Evolutionary conservation across 37 sponge, comb jelly and placozoan genomes (phyloP).

Genomic region (Eunapius fragilis): DNA sequence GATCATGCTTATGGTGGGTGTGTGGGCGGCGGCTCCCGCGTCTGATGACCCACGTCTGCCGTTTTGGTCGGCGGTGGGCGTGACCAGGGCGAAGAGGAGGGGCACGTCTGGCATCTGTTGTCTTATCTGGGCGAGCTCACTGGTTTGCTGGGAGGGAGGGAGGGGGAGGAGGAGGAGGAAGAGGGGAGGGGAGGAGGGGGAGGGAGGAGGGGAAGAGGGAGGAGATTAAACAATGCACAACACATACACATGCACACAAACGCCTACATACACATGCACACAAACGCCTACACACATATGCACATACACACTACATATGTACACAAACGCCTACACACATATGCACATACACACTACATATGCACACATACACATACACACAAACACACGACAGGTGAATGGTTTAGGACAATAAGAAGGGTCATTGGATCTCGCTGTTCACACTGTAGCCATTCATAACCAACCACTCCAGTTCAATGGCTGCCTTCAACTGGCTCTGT

Average conservation of each 20-base stretch:
- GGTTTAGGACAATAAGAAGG: background rate
- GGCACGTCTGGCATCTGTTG: slow-evolving; percentile 70
- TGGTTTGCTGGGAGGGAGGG: slow-evolving; percentile 25
- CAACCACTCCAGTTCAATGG: too few relatives aligned
- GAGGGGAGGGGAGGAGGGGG: too few relatives aligned
- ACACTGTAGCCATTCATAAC: too few relatives aligned
- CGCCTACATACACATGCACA: too few relatives aligned
- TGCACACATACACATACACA: background rate
- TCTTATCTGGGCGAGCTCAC: slow-evolving; percentile 40
- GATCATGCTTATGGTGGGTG: slow-evolving; percentile 15
- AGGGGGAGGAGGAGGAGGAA: too few relatives aligned
- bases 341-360: background rate
- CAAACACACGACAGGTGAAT: background rate
- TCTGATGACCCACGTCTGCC: background rate
- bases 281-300: background rate
- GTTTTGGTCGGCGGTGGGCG: slow-evolving; percentile 23
- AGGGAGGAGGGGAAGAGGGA: too few relatives aligned
- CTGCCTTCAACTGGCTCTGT: too few relatives aligned
- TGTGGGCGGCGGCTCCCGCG: background rate
- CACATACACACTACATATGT: background rate
- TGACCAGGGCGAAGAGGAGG: slow-evolving; percentile 50
- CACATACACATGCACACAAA: background rate
- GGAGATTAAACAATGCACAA: too few relatives aligned
- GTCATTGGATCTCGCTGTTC: too few relatives aligned
- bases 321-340: background rate